Evolutionary conservation across 2,888 invertebrate genomes (phyloP).

Genomic region (Galerucella calmariensis): DNA sequence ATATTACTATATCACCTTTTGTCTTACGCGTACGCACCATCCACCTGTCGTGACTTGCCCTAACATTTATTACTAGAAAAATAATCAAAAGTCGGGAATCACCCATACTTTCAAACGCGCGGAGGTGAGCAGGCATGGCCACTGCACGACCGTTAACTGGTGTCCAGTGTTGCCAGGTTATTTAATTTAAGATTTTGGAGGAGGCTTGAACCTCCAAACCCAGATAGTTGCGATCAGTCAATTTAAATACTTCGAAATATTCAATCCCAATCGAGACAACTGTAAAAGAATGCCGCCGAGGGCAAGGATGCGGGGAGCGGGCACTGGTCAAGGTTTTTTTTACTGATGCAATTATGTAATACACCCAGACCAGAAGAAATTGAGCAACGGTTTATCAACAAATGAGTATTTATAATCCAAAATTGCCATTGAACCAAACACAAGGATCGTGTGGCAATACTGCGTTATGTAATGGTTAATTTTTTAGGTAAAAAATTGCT

Average conservation of each 20-base stretch:
- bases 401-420: neutral
- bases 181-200: too few relatives aligned
- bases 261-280: neutral
- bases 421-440: conserved; percentile 2
- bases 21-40: too few relatives aligned
- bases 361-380: neutral
- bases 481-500: neutral
- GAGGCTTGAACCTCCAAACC: too few relatives aligned
- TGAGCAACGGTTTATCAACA: neutral
- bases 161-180: too few relatives aligned
- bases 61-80: too few relatives aligned
- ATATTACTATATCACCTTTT: too few relatives aligned
- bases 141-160: too few relatives aligned
- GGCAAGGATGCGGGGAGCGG: neutral
- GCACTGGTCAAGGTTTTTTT: neutral
- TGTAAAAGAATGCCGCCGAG: neutral
- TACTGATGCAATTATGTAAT: neutral
- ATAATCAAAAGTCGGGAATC: too few relatives aligned
- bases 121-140: too few relatives aligned
- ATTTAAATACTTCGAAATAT: neutral
- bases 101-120: too few relatives aligned
- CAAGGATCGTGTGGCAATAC: neutral
- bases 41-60: too few relatives aligned
- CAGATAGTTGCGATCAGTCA: too few relatives aligned
- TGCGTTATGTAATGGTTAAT: neutral